phyloP scores from a whole-genome alignment of 2,888 invertebrate genomes.

The Leptodirus hochenwartii region DNA sequence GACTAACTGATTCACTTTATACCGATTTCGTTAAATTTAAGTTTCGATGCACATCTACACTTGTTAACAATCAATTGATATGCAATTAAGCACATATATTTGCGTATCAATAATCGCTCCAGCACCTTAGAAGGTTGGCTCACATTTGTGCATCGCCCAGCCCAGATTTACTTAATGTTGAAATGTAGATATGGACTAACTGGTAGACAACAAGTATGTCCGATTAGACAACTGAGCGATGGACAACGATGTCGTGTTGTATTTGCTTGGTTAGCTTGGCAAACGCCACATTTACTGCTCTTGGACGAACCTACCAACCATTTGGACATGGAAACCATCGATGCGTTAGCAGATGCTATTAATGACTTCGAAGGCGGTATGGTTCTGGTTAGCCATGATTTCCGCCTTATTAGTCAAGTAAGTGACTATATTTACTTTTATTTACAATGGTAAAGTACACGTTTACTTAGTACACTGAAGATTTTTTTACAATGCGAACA shows the following conservation, averaged over 20 bases:
- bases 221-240: slow-evolving; percentile 87
- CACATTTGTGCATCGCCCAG: too few species aligned
- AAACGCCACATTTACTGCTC: slow-evolving; percentile 84
- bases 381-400: slow-evolving; percentile 99
- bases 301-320: slow-evolving; percentile 82
- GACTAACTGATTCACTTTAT: too few species aligned
- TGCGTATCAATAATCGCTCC: too few species aligned
- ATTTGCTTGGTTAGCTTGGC: slow-evolving; percentile 97
- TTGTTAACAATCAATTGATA: too few species aligned
- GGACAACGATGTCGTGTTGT: slow-evolving; percentile 97
- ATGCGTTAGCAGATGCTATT: slow-evolving; percentile 92
- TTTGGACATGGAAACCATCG: slow-evolving; percentile 95
- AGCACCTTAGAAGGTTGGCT: too few species aligned
- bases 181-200: slow-evolving; percentile 84
- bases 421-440: slow-evolving; percentile 11
- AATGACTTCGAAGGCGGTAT: slow-evolving; percentile 97
- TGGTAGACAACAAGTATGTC: slow-evolving; percentile 91
- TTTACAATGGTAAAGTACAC: neutral
- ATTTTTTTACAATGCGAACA: too few species aligned
- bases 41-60: too few species aligned
- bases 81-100: too few species aligned
- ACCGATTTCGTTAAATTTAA: too few species aligned
- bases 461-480: neutral
- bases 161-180: too few species aligned
- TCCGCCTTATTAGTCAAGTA: slow-evolving; percentile 95